These are phyloP conservation scores for Trialeurodes vaporariorum DNA, from an alignment of 1,140 invertebrate species.

Conservation along the genomic window DNA sequence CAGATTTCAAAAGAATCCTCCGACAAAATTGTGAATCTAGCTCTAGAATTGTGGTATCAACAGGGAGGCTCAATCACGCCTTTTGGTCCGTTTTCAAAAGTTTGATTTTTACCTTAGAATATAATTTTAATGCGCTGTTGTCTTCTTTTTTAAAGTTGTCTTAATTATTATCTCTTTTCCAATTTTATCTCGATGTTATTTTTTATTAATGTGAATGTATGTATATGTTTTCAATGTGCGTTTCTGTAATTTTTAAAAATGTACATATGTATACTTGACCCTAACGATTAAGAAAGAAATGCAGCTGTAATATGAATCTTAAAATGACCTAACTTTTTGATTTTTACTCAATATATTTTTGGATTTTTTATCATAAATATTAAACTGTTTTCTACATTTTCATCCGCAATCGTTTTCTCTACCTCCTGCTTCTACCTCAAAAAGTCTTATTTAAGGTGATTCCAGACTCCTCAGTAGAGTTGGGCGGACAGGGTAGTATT, in stretches of 20 bases:
- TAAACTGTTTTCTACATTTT: no score
- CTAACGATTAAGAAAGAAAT: no score
- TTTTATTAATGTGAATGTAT: not conserved
- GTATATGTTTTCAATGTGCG: not conserved
- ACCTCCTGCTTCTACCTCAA: no score
- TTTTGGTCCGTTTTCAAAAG: not conserved
- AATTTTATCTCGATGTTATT: not conserved
- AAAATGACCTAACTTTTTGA: no score
- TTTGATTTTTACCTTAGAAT: not conserved
- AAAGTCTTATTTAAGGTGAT: no score
- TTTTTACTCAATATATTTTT: no score
- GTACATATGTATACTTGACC: not conserved
- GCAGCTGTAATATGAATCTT: no score
- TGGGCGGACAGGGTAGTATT: no score
- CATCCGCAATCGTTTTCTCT: no score
- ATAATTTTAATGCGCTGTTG: not conserved
- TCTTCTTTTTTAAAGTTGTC: not conserved
- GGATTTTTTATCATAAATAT: no score
- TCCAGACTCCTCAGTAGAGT: no score
- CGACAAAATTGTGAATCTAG: conserved; percentile 37
- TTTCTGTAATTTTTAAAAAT: not conserved
- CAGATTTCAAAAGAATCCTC: conserved; percentile 37
- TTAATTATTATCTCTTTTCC: no score
- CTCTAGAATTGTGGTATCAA: conserved; percentile 35
- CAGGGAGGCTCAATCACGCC: conserved; percentile 17